These are phyloP conservation scores for Oryzias woworae DNA, from an alignment of 2,113 vertebrate genomes.

Conservation along the genomic window DNA sequence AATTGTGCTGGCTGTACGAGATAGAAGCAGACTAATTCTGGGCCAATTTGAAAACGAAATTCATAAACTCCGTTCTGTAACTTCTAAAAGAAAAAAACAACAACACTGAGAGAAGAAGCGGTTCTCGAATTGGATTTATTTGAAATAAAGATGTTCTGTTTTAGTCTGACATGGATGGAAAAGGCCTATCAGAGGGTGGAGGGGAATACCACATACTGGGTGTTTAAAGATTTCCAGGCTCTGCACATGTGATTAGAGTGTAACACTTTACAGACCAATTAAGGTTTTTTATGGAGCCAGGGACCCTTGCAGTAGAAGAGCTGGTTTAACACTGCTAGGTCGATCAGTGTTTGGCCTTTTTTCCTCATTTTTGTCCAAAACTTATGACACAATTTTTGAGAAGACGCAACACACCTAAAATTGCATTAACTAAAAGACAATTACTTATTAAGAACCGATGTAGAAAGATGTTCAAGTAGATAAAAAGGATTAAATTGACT, in stretches of 20 bases:
- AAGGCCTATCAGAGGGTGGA: constrained; percentile 17
- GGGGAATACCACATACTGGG: constrained; percentile 51
- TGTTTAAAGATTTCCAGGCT: constrained; percentile 65
- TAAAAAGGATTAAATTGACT: constrained; percentile 24
- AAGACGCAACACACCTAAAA: constrained; percentile 11
- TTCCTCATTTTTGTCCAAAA: constrained; percentile 26
- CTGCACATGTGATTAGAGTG: constrained; percentile 63
- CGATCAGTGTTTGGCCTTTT: constrained; percentile 32
- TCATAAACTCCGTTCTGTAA: constrained; percentile 1
- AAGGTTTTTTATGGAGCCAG: constrained; percentile 63
- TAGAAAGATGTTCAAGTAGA: constrained; percentile 16
- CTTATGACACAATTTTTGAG: constrained; percentile 18
- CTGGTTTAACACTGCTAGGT: constrained; percentile 28
- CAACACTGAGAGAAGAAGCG: background rate
- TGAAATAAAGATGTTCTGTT: constrained; percentile 43
- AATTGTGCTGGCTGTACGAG: constrained; percentile 16
- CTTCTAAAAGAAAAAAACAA: background rate
- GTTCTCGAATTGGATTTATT: constrained; percentile 2
- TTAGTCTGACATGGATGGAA: constrained; percentile 16
- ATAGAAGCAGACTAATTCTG: constrained; percentile 6
- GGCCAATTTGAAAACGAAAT: background rate
- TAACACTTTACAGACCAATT: constrained; percentile 70
- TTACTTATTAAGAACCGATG: constrained; percentile 11
- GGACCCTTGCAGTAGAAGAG: constrained; percentile 40
- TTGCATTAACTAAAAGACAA: constrained; percentile 1